These are phyloP conservation scores for Clangula hyemalis DNA, from an alignment of 2,797 vertebrate species.

Conservation along the genomic window DNA sequence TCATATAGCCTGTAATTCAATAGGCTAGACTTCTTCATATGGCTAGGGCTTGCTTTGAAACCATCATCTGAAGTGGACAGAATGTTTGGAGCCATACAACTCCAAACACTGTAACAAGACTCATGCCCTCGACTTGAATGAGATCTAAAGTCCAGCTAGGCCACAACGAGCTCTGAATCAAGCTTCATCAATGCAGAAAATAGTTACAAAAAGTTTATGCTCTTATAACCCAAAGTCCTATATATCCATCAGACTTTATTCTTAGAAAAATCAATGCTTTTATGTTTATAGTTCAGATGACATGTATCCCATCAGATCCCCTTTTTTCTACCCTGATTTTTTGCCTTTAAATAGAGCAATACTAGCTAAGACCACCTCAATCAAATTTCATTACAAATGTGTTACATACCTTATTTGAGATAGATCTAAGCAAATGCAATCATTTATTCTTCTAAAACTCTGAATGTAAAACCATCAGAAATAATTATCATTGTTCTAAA, in stretches of 20 bases:
- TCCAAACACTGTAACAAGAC: not conserved
- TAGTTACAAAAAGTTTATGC: not conserved
- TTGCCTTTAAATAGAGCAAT: not conserved
- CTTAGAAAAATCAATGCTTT: not conserved
- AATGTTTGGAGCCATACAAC: not conserved
- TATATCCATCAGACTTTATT: not conserved
- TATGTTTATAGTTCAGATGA: not conserved
- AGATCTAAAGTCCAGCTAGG: not conserved
- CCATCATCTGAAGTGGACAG: not conserved
- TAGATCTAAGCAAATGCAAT: not conserved
- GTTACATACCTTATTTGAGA: constrained; percentile 20
- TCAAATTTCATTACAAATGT: constrained; percentile 18
- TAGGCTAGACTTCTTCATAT: not conserved
- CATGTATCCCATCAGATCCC: not conserved
- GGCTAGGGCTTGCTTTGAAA: not conserved
- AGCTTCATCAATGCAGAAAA: not conserved
- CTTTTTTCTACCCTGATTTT: constrained; percentile 4
- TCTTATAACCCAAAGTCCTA: not conserved
- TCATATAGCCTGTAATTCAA: not conserved
- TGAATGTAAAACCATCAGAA: not conserved
- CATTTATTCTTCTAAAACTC: not conserved
- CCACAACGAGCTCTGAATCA: not conserved
- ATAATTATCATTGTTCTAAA: not conserved
- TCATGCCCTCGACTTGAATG: not conserved
- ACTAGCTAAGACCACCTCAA: not conserved